These are phyloP conservation scores for western clawed frog (Xenopus tropicalis) DNA, from an alignment of 2,113 vertebrate genomes.

Conservation along the genomic window UCB_Xtro_10.0 CM004443.2:116087001-116087500, in stretches of 20 bases:
- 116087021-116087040: conserved; percentile 44
- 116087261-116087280: conserved; percentile 23
- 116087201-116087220: conserved; percentile 9
- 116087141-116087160: conserved; percentile 32
- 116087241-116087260: conserved; percentile 22
- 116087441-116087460: too few relatives aligned
- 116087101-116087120: conserved; percentile 28
- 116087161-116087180: conserved; percentile 18
- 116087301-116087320: neutral
- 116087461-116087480: too few relatives aligned
- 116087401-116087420: too few relatives aligned
- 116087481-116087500: too few relatives aligned
- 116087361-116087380: too few relatives aligned
- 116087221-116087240: neutral
- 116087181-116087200: conserved; percentile 25
- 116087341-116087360: neutral
- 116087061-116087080: conserved; percentile 33
- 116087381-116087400: too few relatives aligned
- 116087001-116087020: conserved; percentile 10
- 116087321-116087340: too few relatives aligned
- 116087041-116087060: conserved; percentile 26
- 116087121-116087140: conserved; percentile 1
- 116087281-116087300: conserved; percentile 3
- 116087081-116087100: conserved; percentile 25
- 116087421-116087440: too few relatives aligned